Evolutionary conservation across 2,113 vertebrate genomes (phyloP), one percentile per base, ranked within the genome.

Genomic region (Coracopsis vasa): DNA sequence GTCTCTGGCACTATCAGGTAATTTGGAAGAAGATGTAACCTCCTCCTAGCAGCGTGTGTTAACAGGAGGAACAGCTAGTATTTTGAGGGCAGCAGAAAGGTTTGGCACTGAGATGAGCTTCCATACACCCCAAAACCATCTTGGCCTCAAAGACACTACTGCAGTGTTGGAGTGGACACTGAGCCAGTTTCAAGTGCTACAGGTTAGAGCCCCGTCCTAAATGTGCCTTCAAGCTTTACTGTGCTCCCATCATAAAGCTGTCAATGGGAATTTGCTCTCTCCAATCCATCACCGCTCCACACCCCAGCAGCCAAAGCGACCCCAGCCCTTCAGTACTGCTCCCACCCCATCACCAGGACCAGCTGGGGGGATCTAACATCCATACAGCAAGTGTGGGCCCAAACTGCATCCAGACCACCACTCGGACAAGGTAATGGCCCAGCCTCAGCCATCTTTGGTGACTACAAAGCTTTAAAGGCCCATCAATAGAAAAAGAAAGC

Each of bases 191-290:
- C 6, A 35, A 28, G 37, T 41, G 29, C 28, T 27, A 13, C 25
- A 14, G 39, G 21, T 70, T 15, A 13, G 33, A 35, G 67, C 50
- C 25, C 18, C 0, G 16, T 8, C 28, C 67, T 9, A 6, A 41
- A 11, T 10, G 28, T 2, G 3, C 48, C 45, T 1, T 5, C 12
- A 25, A 4, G 44, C 6, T 7, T 1, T 1, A 7, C 16, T 7
- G 39, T 0, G 1, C 18, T 42, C 11, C 0, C 0, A 1, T 12
- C 42, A 8, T 2, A 8, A 7, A 14, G 23, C 33, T 2, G 23
- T 1, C 7, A 42, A 9, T 5, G 12, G 64, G 44, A 12, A 29
- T 17, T 29, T 39, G 10, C n/a, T 11, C 44, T 20, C 66, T 1
- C 17, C 18, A 1, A 4, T 6, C 9, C 56, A 35, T 16, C 33